A percentile compares a stretch with the other conserved stretches of the same genome.
Evolutionary conservation across 2,113 vertebrate genomes (phyloP).

Genomic region (Hippocampus barbouri): DNA sequence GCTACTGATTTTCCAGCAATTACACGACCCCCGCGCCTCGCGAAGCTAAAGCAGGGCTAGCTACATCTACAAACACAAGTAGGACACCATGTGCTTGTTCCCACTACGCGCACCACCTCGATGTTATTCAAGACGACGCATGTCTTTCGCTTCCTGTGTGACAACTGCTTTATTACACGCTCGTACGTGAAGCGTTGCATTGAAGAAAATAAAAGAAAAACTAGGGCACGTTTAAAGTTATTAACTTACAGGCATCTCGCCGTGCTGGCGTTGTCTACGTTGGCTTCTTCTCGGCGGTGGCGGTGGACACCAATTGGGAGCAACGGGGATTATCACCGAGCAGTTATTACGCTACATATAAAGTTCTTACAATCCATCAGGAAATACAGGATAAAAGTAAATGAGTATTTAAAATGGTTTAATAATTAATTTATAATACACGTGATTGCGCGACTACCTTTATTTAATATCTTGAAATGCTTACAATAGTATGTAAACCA

Average conservation of each 20-base stretch:
- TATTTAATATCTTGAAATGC: background rate
- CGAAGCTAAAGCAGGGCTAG: background rate
- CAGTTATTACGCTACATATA: background rate
- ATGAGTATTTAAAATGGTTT: background rate
- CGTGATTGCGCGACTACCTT: background rate
- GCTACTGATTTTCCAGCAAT: background rate
- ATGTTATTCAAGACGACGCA: background rate
- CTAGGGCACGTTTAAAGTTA: background rate
- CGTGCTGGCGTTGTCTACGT: background rate
- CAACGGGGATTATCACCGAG: background rate
- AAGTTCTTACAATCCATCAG: background rate
- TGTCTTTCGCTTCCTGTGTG: background rate
- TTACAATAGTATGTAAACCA: background rate
- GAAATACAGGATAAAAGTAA: background rate
- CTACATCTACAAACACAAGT: background rate
- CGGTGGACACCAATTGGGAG: background rate
- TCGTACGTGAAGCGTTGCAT: background rate
- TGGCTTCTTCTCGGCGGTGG: background rate
- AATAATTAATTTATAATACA: background rate
- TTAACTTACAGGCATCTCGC: conserved; percentile 15
- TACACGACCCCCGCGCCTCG: background rate
- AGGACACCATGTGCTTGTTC: conserved; percentile 1
- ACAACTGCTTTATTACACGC: background rate
- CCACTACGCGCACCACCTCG: background rate
- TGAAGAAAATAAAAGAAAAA: background rate